Conservation (phyloP, 2,888 invertebrate genomes). For the Frankliniella fusca region DNA sequence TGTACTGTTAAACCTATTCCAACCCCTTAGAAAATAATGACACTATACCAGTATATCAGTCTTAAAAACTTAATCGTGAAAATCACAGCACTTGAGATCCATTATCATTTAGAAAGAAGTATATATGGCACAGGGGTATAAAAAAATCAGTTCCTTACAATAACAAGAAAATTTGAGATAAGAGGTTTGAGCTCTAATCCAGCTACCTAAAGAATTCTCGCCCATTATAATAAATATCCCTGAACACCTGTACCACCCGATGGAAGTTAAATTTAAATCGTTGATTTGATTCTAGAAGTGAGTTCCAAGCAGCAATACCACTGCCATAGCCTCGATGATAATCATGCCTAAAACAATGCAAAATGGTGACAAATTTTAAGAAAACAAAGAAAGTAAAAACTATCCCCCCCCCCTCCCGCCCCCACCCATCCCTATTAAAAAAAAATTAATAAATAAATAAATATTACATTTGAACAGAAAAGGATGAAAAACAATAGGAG, state of each 20-base stretch:
- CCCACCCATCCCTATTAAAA: neutral
- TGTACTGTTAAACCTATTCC: too few species aligned
- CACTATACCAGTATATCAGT: neutral
- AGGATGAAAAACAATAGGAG: neutral
- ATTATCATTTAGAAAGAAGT: neutral
- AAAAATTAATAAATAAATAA: neutral
- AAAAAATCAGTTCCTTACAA: neutral
- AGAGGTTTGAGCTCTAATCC: neutral
- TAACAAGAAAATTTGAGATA: neutral
- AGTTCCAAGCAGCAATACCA: neutral
- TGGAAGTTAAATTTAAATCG: neutral
- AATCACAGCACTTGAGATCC: constrained; percentile 17
- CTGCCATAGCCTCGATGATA: constrained; percentile 14
- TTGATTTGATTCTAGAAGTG: neutral
- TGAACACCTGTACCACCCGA: neutral
- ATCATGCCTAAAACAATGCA: constrained; percentile 13
- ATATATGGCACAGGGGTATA: neutral
- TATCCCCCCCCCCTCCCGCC: too few species aligned
- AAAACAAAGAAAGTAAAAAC: neutral
- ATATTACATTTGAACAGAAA: neutral
- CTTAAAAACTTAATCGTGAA: neutral
- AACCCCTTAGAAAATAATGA: neutral
- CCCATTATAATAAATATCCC: neutral
- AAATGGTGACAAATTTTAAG: constrained; percentile 1
- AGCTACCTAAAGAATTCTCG: neutral